These are phyloP conservation scores for Lysandra bellargus DNA, from an alignment of 2,888 invertebrate genomes.

Conservation along the genomic window DNA sequence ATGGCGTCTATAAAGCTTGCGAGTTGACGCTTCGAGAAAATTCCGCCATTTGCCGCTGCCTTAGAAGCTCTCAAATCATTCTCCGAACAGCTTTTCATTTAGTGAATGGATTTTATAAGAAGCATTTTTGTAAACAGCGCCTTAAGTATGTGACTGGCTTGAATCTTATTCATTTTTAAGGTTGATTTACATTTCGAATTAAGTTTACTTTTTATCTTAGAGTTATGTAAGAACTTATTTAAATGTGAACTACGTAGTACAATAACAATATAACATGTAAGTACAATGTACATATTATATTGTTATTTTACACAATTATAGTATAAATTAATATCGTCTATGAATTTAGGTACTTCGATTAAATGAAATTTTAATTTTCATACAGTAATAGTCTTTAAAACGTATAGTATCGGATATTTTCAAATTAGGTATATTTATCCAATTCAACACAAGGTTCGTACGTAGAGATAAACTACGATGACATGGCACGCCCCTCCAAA, in stretches of 20 bases:
- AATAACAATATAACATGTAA: too few relatives aligned
- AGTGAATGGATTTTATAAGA: constrained; percentile 63
- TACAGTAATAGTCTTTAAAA: neutral
- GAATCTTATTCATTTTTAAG: neutral
- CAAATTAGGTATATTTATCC: neutral
- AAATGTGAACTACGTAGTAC: too few relatives aligned
- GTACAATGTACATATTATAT: too few relatives aligned
- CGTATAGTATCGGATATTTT: neutral
- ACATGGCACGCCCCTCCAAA: too few relatives aligned
- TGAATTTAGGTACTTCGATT: neutral
- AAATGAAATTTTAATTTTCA: neutral
- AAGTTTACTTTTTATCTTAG: neutral
- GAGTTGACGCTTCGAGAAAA: constrained; percentile 72
- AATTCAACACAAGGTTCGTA: neutral
- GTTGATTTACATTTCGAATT: neutral
- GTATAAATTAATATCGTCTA: neutral
- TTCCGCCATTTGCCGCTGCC: constrained; percentile 51
- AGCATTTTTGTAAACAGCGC: constrained; percentile 51
- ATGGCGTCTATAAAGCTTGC: constrained; percentile 69
- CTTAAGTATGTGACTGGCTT: constrained; percentile 45
- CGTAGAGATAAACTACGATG: neutral
- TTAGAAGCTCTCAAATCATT: constrained; percentile 69
- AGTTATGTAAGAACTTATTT: neutral
- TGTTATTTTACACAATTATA: neutral
- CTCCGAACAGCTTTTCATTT: constrained; percentile 54